Conservation (phyloP, 2,113 vertebrate species). For the Corydoras sp. region DNA sequence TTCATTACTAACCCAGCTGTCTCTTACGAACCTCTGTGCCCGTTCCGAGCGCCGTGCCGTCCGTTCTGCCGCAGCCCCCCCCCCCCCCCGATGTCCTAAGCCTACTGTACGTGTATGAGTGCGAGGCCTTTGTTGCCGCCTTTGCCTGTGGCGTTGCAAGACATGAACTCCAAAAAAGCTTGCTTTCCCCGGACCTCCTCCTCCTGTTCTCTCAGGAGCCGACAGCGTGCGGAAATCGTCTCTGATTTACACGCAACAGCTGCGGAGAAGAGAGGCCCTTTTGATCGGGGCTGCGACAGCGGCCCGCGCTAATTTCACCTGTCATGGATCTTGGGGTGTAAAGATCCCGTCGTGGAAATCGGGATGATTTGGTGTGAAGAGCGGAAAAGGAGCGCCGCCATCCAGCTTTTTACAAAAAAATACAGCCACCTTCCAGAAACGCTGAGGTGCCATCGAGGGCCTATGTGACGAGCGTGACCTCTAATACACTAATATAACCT, state of each 20-base stretch:
- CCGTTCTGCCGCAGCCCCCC: constrained; percentile 4
- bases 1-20: constrained; percentile 50
- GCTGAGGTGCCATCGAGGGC: too few species aligned
- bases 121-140: too few species aligned
- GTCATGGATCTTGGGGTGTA: constrained; percentile 22
- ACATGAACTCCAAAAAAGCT: neutral
- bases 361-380: neutral
- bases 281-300: constrained; percentile 34
- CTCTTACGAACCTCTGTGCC: constrained; percentile 17
- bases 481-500: too few species aligned
- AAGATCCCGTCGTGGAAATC: constrained; percentile 13
- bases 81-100: constrained; percentile 8
- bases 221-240: constrained; percentile 41
- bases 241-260: constrained; percentile 54
- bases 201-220: constrained; percentile 28
- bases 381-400: neutral
- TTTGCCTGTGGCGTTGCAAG: constrained; percentile 2
- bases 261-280: constrained; percentile 44
- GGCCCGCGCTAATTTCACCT: constrained; percentile 35
- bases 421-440: too few species aligned
- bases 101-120: neutral
- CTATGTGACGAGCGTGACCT: too few species aligned
- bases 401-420: too few species aligned
- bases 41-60: constrained; percentile 4
- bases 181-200: constrained; percentile 7